Evolutionary conservation across 2,797 vertebrate genomes (phyloP).

Genomic region (Labroides dimidiatus): DNA sequence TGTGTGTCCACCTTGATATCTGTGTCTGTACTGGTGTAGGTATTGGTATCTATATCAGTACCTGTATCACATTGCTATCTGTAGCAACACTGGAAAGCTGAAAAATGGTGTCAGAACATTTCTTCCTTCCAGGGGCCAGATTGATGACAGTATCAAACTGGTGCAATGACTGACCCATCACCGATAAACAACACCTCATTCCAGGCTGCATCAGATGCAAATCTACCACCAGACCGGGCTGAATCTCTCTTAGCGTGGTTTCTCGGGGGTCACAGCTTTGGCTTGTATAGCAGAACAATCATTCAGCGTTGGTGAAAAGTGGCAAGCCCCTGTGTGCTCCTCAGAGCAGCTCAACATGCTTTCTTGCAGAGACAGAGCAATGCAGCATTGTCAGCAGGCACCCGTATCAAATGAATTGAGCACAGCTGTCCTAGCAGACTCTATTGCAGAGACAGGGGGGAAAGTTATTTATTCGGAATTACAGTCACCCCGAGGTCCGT

Average conservation of each 20-base stretch:
- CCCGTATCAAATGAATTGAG: constrained; percentile 84
- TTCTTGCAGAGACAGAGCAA: constrained; percentile 71
- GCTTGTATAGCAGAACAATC: constrained; percentile 49
- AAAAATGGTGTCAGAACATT: no score
- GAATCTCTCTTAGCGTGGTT: constrained; percentile 38
- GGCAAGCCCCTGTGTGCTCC: constrained; percentile 59
- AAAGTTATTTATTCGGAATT: constrained; percentile 76
- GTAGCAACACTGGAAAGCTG: no score
- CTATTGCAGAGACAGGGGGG: constrained; percentile 48
- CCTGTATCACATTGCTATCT: no score
- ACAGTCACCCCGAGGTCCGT: constrained; percentile 67
- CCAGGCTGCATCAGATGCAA: not conserved
- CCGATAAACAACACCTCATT: no score
- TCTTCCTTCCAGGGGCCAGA: no score
- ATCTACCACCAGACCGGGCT: constrained; percentile 10
- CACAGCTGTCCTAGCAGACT: constrained; percentile 81
- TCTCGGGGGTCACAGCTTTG: constrained; percentile 52
- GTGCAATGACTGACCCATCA: no score
- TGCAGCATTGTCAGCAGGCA: constrained; percentile 78
- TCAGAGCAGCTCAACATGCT: constrained; percentile 69
- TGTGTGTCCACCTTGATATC: no score
- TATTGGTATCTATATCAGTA: no score
- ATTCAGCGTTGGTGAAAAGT: constrained; percentile 49
- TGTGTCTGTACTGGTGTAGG: no score
- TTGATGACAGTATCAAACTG: no score